phyloP scores from a whole-genome alignment of 2,113 vertebrate species.

The Mesoclemmys tuberculata region DNA sequence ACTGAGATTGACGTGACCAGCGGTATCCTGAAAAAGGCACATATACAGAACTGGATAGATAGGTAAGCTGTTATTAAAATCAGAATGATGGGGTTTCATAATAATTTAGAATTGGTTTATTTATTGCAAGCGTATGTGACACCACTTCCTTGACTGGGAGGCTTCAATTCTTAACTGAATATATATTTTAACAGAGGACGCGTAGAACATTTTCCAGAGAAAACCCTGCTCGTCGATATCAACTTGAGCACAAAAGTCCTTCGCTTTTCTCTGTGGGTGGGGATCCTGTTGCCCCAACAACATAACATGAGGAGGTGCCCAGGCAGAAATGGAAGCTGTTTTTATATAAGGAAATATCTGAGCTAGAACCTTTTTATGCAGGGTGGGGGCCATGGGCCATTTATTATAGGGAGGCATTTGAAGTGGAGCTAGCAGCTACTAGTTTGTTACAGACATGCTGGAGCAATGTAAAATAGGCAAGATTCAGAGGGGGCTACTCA shows the following conservation, averaged over 20 bases:
- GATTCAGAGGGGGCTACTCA: neutral
- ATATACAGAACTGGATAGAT: neutral
- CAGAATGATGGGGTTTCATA: neutral
- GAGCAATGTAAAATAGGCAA: neutral
- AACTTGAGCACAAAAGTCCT: constrained; percentile 28
- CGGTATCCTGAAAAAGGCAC: neutral
- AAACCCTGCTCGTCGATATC: constrained; percentile 38
- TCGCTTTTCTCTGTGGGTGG: constrained; percentile 35
- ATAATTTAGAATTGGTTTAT: neutral
- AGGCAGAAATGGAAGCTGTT: constrained; percentile 12
- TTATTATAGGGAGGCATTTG: neutral
- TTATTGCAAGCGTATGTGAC: neutral
- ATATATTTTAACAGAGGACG: neutral
- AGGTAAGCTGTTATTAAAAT: neutral
- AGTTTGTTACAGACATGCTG: neutral
- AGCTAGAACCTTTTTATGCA: constrained; percentile 17
- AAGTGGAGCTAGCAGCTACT: neutral
- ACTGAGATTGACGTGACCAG: neutral
- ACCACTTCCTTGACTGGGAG: neutral
- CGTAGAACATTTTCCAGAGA: constrained; percentile 49
- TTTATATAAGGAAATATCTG: constrained; percentile 15
- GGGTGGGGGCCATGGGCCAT: neutral
- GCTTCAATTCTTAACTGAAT: neutral
- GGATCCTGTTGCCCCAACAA: constrained; percentile 41
- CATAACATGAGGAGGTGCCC: constrained; percentile 22